Conservation (phyloP, 2,797 vertebrate species). For the Sarcoramphus papa region DNA sequence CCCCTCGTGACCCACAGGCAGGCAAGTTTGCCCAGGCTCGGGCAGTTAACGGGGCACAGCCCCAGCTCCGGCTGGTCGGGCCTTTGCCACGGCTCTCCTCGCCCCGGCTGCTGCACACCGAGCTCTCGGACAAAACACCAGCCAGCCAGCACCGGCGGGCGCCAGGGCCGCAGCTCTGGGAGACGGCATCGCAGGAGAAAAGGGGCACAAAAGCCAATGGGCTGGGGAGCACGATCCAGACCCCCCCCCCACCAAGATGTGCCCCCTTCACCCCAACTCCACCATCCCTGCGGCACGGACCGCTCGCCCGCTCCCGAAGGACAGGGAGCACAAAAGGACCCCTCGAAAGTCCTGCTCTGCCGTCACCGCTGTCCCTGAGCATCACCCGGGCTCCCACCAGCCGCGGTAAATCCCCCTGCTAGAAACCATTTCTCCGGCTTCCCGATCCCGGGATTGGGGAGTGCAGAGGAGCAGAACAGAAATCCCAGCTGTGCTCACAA, state of each 20-base stretch:
- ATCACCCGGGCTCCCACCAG: neutral
- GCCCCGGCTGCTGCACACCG: rapidly evolving
- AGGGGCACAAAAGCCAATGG: neutral
- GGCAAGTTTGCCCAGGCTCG: neutral
- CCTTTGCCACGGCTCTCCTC: neutral
- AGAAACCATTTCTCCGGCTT: neutral
- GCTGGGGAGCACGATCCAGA: neutral
- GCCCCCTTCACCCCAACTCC: neutral
- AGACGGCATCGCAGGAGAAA: neutral
- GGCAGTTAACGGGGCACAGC: neutral
- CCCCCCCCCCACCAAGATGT: rapidly evolving
- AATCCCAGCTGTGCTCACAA: slow-evolving; percentile 29
- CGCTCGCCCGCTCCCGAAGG: rapidly evolving
- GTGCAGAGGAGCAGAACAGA: slow-evolving; percentile 12
- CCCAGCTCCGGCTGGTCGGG: rapidly evolving
- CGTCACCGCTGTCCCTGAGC: rapidly evolving
- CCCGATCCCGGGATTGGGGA: neutral
- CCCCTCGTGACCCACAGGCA: neutral
- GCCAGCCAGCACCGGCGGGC: neutral
- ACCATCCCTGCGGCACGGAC: rapidly evolving
- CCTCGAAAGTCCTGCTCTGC: neutral
- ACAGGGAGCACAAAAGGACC: rapidly evolving
- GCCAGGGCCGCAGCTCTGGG: rapidly evolving
- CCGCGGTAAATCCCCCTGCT: neutral
- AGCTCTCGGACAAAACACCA: neutral